Evolutionary conservation across 2,113 vertebrate species (phyloP).

Genomic region (Lagopus leucura): DNA sequence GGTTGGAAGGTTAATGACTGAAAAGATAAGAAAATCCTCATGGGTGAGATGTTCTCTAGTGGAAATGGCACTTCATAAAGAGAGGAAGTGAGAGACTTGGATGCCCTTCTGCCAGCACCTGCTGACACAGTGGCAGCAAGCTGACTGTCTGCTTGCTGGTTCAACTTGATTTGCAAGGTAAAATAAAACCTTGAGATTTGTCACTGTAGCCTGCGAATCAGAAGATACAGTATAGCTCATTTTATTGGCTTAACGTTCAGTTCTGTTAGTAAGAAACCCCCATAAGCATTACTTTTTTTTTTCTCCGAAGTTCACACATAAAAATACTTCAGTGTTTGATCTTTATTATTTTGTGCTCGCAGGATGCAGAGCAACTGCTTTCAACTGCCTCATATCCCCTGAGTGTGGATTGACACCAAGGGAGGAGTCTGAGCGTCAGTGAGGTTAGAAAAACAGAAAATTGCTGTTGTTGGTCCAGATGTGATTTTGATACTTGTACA

Average conservation of each 20-base stretch:
- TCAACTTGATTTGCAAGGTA: not conserved
- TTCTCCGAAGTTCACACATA: not conserved
- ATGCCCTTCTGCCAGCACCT: constrained; percentile 18
- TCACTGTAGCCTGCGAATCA: not conserved
- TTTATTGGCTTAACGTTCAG: not conserved
- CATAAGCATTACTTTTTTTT: not conserved
- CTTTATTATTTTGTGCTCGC: not conserved
- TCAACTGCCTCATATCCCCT: not conserved
- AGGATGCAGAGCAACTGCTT: not conserved
- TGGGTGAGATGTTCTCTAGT: constrained; percentile 47
- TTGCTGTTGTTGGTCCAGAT: not conserved
- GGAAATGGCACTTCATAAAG: constrained; percentile 4
- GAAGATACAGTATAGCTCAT: not conserved
- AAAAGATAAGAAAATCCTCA: constrained; percentile 28
- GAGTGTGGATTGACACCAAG: not conserved
- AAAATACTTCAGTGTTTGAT: not conserved
- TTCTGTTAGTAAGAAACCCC: not conserved
- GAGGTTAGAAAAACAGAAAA: not conserved
- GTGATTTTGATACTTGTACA: not conserved
- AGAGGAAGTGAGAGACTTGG: not conserved
- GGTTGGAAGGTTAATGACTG: constrained; percentile 48
- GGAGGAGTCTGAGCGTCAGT: not conserved
- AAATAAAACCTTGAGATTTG: not conserved
- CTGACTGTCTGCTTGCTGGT: not conserved
- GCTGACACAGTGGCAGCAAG: not conserved